Evolutionary conservation across 2,797 vertebrate species (phyloP), one percentile per base, ranked within the genome.

Genomic region (Craterocephalus amniculus): DNA sequence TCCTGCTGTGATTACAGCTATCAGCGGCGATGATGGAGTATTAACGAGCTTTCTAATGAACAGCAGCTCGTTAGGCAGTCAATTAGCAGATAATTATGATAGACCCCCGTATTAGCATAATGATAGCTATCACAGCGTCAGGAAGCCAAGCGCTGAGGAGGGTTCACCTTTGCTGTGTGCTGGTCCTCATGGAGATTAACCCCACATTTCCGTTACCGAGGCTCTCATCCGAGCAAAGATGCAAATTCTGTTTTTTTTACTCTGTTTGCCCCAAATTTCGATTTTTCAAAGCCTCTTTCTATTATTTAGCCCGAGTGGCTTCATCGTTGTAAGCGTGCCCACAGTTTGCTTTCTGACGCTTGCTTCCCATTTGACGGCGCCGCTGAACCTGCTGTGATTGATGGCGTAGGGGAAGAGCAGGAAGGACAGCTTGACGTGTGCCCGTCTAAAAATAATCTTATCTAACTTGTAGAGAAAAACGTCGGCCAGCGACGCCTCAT

Each of bases 41-140:
- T 87, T 92, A 92, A 92, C 83, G 87, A 87, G 77, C 77, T 62
- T 85, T 81, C 76, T 87, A 88, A 89, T 74, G 76, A 89, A 83
- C 24, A 2, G 81, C 64, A 84, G 81, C 81, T 91, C 89, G 71
- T 91, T 91, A 88, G 72, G 81, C 86, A 89, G 81, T 88, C 85
- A 90, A 90, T 89, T 92, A 90, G 85, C 84, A 86, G 76, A 87
- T 89, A 83, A 89, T 89, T 88, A 89, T 87, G 88, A 91, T 83
- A 72, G 87, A 84, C 84, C 72, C 73, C 51, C 13, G 70, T 83
- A 78, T 86, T 78, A 85, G 83, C 72, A 67, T 86, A 76, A 87
- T 80, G 77, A 86, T 74, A 67, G 78, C 87, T 85, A 77, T 63
- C 78, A 85, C 72, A 70, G 58, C 72, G 70, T 78, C 72, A 74